phyloP scores from a whole-genome alignment of 35 echinoderm and acorn worm genomes.

The Ptychodera flava region DNA sequence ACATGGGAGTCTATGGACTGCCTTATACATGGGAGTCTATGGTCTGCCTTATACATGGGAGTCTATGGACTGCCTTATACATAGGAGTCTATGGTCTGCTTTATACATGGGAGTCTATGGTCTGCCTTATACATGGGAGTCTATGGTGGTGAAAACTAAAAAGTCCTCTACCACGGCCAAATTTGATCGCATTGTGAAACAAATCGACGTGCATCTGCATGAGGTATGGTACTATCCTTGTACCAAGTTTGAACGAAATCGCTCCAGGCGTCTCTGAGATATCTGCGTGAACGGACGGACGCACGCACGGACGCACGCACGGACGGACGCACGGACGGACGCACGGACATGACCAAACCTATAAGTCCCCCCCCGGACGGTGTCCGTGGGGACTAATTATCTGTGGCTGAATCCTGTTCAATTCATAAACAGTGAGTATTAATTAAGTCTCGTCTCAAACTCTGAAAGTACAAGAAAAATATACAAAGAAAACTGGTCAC shows the following conservation, averaged over 20 bases:
- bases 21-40: no score
- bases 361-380: no score
- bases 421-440: no score
- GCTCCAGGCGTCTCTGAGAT: no score
- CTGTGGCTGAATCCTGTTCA: no score
- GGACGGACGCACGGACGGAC: not conserved
- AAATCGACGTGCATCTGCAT: not conserved
- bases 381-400: no score
- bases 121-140: not conserved
- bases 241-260: no score
- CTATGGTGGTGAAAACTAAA: not conserved
- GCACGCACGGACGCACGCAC: not conserved
- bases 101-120: not conserved
- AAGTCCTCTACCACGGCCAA: not conserved
- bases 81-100: no score
- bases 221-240: no score
- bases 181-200: not conserved
- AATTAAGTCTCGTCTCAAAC: not conserved
- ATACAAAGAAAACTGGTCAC: not conserved
- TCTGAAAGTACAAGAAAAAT: not conserved
- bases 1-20: no score
- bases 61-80: no score
- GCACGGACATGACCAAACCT: not conserved
- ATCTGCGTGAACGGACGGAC: not conserved
- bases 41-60: no score